Evolutionary conservation across 2,113 vertebrate species (phyloP).

Genomic region (Brachionichthys hirsutus): DNA sequence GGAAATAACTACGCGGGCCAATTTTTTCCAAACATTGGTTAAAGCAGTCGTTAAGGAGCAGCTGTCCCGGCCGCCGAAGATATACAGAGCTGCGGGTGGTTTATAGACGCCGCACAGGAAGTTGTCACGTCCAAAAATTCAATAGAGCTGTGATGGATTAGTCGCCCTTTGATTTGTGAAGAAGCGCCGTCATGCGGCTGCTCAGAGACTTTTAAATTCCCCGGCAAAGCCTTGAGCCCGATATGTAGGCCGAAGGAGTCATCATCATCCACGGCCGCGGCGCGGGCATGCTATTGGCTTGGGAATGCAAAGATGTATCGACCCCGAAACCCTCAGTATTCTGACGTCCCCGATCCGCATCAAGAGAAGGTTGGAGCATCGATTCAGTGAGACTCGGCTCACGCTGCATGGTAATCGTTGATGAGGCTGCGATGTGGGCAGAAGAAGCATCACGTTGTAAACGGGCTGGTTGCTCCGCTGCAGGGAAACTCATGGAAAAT

Average conservation of each 20-base stretch:
- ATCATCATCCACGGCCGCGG: neutral
- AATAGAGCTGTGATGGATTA: slow-evolving; percentile 33
- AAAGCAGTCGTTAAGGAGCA: slow-evolving; percentile 12
- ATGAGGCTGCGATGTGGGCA: slow-evolving; percentile 5
- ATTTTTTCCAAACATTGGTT: slow-evolving; percentile 20
- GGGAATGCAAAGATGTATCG: neutral
- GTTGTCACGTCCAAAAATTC: slow-evolving; percentile 45
- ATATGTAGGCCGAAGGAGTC: no score
- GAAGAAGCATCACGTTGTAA: slow-evolving; percentile 2
- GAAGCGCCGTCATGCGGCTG: slow-evolving; percentile 8
- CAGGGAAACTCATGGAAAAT: slow-evolving; percentile 23
- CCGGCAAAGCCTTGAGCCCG: no score
- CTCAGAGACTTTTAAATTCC: no score
- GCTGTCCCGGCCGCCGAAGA: slow-evolving; percentile 14
- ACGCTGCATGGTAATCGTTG: slow-evolving; percentile 12
- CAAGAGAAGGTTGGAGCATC: slow-evolving; percentile 6
- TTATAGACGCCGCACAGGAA: slow-evolving; percentile 24
- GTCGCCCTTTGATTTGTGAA: slow-evolving; percentile 23
- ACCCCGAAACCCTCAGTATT: no score
- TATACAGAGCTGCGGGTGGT: slow-evolving; percentile 17
- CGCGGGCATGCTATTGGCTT: neutral
- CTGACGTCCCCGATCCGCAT: neutral
- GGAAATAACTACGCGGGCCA: slow-evolving; percentile 22
- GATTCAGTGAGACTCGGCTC: slow-evolving; percentile 21
- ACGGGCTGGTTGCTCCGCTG: slow-evolving; percentile 6